phyloP scores from a whole-genome alignment of 37 sponge, comb jelly and placozoan species.

The Spongilla lacustris region DNA sequence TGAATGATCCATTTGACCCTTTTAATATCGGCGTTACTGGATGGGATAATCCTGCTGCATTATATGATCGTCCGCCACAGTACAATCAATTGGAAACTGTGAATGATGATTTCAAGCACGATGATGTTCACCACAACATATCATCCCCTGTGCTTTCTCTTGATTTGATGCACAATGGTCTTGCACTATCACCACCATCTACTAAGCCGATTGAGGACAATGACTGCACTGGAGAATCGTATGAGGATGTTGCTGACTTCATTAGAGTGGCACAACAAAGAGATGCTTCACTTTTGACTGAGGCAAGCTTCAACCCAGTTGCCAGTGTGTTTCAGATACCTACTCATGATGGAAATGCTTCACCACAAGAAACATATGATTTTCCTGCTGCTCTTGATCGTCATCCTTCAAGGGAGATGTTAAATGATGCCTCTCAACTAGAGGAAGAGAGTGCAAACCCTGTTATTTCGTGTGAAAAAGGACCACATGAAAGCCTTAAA shows the following conservation, averaged over 20 bases:
- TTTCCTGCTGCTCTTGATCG: not conserved
- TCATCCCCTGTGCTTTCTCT: not conserved
- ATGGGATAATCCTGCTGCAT: conserved; percentile 41
- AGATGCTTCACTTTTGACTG: not conserved
- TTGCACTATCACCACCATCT: not conserved
- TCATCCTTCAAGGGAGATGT: not conserved
- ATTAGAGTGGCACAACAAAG: not conserved
- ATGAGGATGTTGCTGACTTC: not conserved
- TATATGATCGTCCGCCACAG: conserved; percentile 44
- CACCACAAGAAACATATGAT: not conserved
- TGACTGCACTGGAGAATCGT: not conserved
- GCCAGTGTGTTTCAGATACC: not conserved
- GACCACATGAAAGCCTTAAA: not conserved
- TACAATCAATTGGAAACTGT: not conserved
- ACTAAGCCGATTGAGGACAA: not conserved
- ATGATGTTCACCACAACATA: not conserved
- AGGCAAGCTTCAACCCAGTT: not conserved
- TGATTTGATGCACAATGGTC: not conserved
- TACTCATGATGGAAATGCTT: not conserved
- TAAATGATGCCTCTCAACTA: not conserved
- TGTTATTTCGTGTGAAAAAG: not conserved
- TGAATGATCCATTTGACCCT: not conserved
- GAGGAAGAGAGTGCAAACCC: not conserved
- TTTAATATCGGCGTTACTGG: not conserved
- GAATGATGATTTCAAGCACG: too few relatives aligned